Percentiles rank a stretch among this genome's conserved stretches.
These are phyloP conservation scores for Aphodius sticticus DNA, from an alignment of 2,888 invertebrate genomes.

Conservation along the genomic window DNA sequence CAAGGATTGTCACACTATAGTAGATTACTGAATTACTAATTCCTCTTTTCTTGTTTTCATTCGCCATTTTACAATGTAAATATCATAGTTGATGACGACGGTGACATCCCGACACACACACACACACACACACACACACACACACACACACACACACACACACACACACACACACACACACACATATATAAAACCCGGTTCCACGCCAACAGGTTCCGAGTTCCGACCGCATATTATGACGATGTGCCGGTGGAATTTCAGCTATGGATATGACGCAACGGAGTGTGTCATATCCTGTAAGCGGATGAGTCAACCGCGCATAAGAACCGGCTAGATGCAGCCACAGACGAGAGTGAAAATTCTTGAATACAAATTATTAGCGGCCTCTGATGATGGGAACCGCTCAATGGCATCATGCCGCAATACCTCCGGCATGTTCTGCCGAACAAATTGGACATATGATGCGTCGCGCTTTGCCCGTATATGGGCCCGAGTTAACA, in stretches of 20 bases:
- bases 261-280: conserved; percentile 39
- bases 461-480: neutral
- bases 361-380: neutral
- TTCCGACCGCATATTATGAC: neutral
- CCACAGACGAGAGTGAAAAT: neutral
- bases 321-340: conserved; percentile 9
- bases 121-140: no score
- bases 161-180: no score
- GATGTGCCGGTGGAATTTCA: conserved; percentile 16
- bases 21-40: no score
- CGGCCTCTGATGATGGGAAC: neutral
- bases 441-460: neutral
- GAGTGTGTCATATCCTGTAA: conserved; percentile 36
- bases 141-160: no score
- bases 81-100: no score
- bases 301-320: conserved; percentile 8
- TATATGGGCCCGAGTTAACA: neutral
- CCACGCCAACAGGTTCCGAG: neutral
- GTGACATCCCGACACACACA: no score
- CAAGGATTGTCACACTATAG: no score
- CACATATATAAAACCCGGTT: neutral
- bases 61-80: no score
- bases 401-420: neutral
- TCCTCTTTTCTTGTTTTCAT: no score
- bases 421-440: no score